phyloP scores from a whole-genome alignment of 2,797 vertebrate genomes.

The Acipenser oxyrinchus region DNA sequence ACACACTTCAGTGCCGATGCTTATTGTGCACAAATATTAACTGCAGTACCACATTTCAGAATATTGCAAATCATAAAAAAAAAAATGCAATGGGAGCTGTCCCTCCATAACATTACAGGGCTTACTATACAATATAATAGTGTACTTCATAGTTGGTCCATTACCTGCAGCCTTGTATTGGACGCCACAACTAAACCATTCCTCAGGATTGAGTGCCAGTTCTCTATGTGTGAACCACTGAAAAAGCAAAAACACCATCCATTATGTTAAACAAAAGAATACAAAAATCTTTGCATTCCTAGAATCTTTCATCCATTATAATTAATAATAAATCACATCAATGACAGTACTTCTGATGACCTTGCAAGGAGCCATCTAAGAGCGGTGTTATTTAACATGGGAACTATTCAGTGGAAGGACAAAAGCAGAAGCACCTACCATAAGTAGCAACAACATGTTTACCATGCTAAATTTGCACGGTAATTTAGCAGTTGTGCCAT shows the following conservation, averaged over 20 bases:
- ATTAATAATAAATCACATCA: not conserved
- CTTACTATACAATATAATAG: not conserved
- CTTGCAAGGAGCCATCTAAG: too few relatives aligned
- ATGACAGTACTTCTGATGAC: too few relatives aligned
- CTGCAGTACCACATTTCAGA: too few relatives aligned
- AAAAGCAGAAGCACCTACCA: not conserved
- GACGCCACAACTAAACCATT: constrained; percentile 86
- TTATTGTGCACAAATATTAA: too few relatives aligned
- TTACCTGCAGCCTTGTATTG: constrained; percentile 81
- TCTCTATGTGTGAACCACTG: constrained; percentile 85
- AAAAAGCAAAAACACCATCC: not conserved
- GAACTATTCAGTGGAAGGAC: not conserved
- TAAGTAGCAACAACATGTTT: not conserved
- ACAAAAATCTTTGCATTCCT: not conserved
- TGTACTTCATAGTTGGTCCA: not conserved
- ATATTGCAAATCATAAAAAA: too few relatives aligned
- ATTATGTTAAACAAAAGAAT: not conserved
- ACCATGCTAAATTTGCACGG: too few relatives aligned
- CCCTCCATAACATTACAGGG: too few relatives aligned
- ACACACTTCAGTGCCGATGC: too few relatives aligned
- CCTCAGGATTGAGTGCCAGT: constrained; percentile 86
- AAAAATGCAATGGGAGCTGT: too few relatives aligned
- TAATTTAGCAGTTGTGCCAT: too few relatives aligned
- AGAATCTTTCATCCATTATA: not conserved
- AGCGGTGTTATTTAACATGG: too few relatives aligned